Conservation (phyloP, 2,113 vertebrate species). For the Falcunculus frontatus region DNA sequence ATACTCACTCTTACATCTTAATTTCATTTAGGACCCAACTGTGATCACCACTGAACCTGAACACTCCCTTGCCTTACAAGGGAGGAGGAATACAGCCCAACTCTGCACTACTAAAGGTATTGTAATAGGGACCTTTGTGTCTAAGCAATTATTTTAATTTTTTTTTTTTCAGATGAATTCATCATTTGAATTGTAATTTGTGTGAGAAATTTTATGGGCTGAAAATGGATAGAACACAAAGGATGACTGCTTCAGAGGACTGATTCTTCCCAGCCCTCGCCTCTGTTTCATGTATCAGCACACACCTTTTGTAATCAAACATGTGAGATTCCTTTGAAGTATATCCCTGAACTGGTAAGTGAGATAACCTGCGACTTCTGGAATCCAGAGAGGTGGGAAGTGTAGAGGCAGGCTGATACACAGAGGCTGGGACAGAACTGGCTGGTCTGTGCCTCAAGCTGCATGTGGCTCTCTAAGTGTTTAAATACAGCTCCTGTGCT, state of each 20-base stretch:
- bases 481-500: background rate
- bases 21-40: background rate
- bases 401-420: background rate
- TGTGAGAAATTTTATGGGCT: background rate
- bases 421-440: background rate
- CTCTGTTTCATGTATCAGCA: background rate
- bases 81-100: background rate
- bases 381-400: background rate
- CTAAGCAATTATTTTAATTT: background rate
- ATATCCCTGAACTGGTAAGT: background rate
- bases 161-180: background rate
- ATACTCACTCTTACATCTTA: background rate
- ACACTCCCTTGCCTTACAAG: background rate
- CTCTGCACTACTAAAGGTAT: background rate
- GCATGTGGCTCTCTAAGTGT: background rate
- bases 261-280: background rate
- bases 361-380: background rate
- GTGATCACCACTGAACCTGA: background rate
- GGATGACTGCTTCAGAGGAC: background rate
- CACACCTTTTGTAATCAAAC: background rate
- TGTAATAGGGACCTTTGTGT: background rate
- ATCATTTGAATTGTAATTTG: background rate
- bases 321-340: background rate
- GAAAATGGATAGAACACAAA: background rate
- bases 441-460: background rate